Evolutionary conservation across 2,888 invertebrate species (phyloP).

Genomic region (Hipparchia semele): DNA sequence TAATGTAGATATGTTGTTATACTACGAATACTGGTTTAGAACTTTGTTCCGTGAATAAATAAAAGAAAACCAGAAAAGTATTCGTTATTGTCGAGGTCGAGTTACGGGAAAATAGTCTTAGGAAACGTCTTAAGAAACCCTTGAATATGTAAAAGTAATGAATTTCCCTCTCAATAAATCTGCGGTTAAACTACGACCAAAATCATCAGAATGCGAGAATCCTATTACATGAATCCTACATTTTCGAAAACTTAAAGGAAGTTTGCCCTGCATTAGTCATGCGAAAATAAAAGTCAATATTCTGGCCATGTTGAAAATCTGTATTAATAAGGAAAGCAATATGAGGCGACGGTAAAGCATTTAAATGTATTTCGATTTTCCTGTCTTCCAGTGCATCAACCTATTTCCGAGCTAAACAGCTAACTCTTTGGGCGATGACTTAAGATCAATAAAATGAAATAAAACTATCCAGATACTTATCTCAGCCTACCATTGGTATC

Average conservation of each 20-base stretch:
- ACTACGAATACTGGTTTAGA: not conserved
- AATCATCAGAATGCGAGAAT: not conserved
- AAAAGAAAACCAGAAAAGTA: not conserved
- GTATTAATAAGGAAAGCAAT: not conserved
- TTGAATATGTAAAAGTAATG: too few relatives aligned
- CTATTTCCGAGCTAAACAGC: slow-evolving; percentile 26
- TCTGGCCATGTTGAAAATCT: not conserved
- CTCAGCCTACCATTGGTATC: slow-evolving; percentile 33
- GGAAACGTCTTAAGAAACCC: not conserved
- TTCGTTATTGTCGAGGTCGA: not conserved
- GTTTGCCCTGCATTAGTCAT: too few relatives aligned
- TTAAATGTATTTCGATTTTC: not conserved
- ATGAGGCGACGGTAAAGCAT: not conserved
- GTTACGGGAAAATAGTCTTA: not conserved
- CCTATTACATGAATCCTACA: not conserved
- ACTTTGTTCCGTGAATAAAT: not conserved
- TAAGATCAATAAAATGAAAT: slow-evolving; percentile 43
- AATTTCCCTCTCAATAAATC: not conserved
- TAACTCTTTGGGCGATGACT: slow-evolving; percentile 39
- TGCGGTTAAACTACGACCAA: not conserved
- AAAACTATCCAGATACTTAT: slow-evolving; percentile 36
- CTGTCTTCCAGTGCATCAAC: slow-evolving; percentile 14
- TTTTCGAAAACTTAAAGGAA: not conserved
- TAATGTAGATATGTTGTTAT: too few relatives aligned
- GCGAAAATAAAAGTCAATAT: not conserved